These are phyloP conservation scores for Rousettus leschenaultii DNA, from an alignment of 2,113 vertebrate species.

Conservation along the genomic window DNA sequence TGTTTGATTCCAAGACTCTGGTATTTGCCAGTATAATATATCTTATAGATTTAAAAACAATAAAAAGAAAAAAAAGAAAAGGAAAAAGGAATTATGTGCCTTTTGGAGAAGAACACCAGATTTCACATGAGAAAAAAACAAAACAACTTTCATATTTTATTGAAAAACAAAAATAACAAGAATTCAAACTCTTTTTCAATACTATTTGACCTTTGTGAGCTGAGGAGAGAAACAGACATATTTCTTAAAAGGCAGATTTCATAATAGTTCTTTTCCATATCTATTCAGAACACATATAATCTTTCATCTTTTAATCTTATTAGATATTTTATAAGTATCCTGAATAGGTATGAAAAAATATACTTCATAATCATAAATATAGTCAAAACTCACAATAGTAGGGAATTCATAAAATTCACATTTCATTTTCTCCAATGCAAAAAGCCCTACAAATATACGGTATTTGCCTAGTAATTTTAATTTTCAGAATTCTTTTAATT, in stretches of 20 bases:
- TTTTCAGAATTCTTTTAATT: not conserved
- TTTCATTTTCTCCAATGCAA: not conserved
- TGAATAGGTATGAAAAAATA: not conserved
- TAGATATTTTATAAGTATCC: not conserved
- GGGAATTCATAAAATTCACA: not conserved
- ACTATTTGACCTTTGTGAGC: not conserved
- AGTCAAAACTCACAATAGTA: not conserved
- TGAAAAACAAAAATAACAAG: constrained; percentile 5
- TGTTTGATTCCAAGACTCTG: constrained; percentile 99
- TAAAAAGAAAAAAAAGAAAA: not conserved
- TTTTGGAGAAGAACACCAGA: not conserved
- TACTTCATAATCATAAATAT: not conserved
- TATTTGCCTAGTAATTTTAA: constrained; percentile 13
- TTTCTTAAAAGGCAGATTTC: not conserved
- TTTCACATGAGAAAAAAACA: not conserved
- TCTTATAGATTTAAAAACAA: constrained; percentile 77
- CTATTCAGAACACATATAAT: not conserved
- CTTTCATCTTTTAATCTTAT: not conserved
- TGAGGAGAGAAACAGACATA: not conserved
- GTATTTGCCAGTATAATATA: constrained; percentile 99
- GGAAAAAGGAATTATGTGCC: not conserved
- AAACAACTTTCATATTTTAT: not conserved
- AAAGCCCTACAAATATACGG: not conserved
- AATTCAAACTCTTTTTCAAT: not conserved
- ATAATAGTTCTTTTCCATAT: not conserved